Evolutionary conservation across 1,140 invertebrate genomes (phyloP).

Genomic region (Episyrphus balteatus): DNA sequence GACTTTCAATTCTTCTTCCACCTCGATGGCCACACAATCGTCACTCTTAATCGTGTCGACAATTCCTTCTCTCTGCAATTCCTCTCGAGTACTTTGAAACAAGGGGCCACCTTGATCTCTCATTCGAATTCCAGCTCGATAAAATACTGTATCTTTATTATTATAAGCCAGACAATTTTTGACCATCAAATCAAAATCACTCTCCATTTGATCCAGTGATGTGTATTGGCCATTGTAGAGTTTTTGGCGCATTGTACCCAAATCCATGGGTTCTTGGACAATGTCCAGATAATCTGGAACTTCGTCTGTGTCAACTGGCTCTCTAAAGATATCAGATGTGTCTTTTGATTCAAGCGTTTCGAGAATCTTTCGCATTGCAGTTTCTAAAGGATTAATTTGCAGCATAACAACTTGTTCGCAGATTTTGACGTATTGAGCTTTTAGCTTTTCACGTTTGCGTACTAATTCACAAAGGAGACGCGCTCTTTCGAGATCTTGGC

Average conservation of each 20-base stretch:
- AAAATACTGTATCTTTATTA: constrained; percentile 81
- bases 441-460: constrained; percentile 88
- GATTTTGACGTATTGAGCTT: constrained; percentile 74
- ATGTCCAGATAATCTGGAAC: constrained; percentile 88
- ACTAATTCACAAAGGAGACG: constrained; percentile 88
- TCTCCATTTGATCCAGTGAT: constrained; percentile 67
- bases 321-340: constrained; percentile 77
- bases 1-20: constrained; percentile 40
- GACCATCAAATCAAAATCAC: constrained; percentile 89
- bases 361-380: constrained; percentile 61
- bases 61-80: constrained; percentile 54
- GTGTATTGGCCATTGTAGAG: constrained; percentile 65
- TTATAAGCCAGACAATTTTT: constrained; percentile 92
- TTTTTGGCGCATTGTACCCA: constrained; percentile 81
- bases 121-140: constrained; percentile 74
- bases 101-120: constrained; percentile 69
- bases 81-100: constrained; percentile 64
- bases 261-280: constrained; percentile 91
- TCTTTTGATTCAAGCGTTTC: constrained; percentile 70
- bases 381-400: constrained; percentile 69
- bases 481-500: constrained; percentile 90
- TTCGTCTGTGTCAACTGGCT: constrained; percentile 84
- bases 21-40: constrained; percentile 39
- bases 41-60: constrained; percentile 28
- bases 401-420: constrained; percentile 71